A percentile compares a stretch with the other conserved stretches of the same genome.
phyloP scores from a whole-genome alignment of 2,888 invertebrate genomes.

The Drosophila quinaria region DNA sequence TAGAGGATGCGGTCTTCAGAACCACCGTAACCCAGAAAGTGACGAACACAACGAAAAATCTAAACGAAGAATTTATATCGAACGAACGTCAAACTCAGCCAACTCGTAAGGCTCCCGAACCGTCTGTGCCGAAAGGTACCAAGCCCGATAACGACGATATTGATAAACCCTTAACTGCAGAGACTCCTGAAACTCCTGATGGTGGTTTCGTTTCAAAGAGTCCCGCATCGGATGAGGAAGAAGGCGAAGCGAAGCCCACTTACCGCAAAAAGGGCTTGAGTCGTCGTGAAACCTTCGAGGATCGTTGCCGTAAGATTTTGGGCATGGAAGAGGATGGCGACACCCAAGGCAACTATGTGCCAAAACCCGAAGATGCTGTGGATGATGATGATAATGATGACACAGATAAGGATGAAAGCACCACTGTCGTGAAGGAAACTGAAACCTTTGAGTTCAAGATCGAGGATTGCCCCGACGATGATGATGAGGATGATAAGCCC shows the following conservation, averaged over 20 bases:
- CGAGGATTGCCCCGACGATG: constrained; percentile 83
- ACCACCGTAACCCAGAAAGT: constrained; percentile 52
- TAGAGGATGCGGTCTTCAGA: constrained; percentile 58
- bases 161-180: constrained; percentile 18
- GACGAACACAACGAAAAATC: constrained; percentile 56
- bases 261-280: constrained; percentile 87
- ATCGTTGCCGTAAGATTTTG: constrained; percentile 90
- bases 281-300: constrained; percentile 91
- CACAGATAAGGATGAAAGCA: constrained; percentile 35
- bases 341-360: constrained; percentile 75
- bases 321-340: constrained; percentile 87
- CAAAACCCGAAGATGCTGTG: constrained; percentile 33
- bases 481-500: constrained; percentile 68
- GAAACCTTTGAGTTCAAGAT: constrained; percentile 78
- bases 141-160: constrained; percentile 12
- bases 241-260: constrained; percentile 82
- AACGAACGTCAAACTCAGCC: constrained; percentile 60
- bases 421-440: constrained; percentile 32
- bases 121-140: constrained; percentile 22
- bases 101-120: constrained; percentile 11
- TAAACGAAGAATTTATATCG: constrained; percentile 69
- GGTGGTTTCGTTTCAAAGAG: constrained; percentile 76
- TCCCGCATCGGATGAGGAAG: constrained; percentile 46
- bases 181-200: constrained; percentile 67
- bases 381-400: constrained; percentile 41